Percentiles rank a stretch among this genome's conserved stretches.
phyloP scores from a whole-genome alignment of 2,113 vertebrate species.

The Aptenodytes forsteri region DNA sequence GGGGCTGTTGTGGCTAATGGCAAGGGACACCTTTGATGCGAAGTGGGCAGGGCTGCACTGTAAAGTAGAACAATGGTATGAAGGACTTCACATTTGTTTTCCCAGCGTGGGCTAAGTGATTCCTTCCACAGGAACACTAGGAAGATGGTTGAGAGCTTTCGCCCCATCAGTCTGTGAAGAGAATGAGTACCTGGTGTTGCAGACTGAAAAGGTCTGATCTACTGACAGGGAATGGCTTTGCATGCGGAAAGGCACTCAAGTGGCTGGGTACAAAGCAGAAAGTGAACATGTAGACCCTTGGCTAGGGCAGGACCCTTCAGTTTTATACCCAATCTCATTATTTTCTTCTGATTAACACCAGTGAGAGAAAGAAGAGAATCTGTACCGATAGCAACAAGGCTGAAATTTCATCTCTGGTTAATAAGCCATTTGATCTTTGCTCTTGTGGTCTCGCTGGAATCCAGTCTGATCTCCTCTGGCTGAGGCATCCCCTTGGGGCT shows the following conservation, averaged over 20 bases:
- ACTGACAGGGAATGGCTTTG: background rate
- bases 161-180: background rate
- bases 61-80: background rate
- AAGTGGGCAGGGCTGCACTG: background rate
- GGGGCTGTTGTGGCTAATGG: background rate
- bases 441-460: slow-evolving; percentile 1
- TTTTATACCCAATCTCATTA: background rate
- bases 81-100: background rate
- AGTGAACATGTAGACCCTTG: background rate
- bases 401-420: slow-evolving; percentile 53
- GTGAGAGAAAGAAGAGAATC: background rate
- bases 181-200: background rate
- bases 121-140: background rate
- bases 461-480: background rate
- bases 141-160: background rate
- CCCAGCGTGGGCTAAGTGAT: background rate
- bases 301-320: background rate
- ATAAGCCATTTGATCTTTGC: slow-evolving; percentile 19
- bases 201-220: background rate
- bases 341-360: background rate
- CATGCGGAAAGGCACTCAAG: background rate
- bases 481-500: background rate
- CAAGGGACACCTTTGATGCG: background rate
- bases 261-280: background rate
- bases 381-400: background rate